Conservation (phyloP, 2,888 invertebrate genomes). For the Anaspis maculata region DNA sequence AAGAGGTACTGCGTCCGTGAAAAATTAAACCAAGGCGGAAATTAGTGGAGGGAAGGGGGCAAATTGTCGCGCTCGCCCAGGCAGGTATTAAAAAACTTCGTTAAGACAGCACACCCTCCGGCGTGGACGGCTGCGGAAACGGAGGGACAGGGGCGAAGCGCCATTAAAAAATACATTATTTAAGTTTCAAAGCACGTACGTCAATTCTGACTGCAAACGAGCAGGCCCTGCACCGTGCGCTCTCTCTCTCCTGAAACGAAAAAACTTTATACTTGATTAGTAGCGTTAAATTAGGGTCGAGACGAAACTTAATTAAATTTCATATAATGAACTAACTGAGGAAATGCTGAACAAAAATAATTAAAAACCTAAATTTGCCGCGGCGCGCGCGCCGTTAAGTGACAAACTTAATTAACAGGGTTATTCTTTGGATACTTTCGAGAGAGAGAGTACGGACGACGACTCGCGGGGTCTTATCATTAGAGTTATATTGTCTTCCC, state of each 20-base stretch:
- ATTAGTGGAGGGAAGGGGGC: no score
- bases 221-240: no score
- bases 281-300: constrained; percentile 45
- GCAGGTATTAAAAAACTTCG: background rate
- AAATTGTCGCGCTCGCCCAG: no score
- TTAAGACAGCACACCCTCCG: no score
- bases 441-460: no score
- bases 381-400: constrained; percentile 41
- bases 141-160: constrained; percentile 11
- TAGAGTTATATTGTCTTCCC: no score
- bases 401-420: constrained; percentile 46
- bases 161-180: constrained; percentile 39
- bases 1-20: no score
- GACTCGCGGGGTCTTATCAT: constrained; percentile 36
- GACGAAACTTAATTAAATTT: constrained; percentile 47
- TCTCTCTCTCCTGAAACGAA: constrained; percentile 38
- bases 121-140: no score
- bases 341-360: constrained; percentile 47
- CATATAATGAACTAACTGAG: constrained; percentile 47
- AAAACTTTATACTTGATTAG: constrained; percentile 46
- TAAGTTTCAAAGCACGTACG: constrained; percentile 40
- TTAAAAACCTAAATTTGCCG: constrained; percentile 45
- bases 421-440: constrained; percentile 39
- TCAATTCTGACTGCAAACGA: constrained; percentile 40
- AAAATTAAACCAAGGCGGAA: no score